A percentile compares a stretch with the other conserved stretches of the same genome.
These are phyloP conservation scores for Epizoanthus rinbou DNA, from an alignment of 92 coral and sea anemone species.

Conservation along the genomic window DNA sequence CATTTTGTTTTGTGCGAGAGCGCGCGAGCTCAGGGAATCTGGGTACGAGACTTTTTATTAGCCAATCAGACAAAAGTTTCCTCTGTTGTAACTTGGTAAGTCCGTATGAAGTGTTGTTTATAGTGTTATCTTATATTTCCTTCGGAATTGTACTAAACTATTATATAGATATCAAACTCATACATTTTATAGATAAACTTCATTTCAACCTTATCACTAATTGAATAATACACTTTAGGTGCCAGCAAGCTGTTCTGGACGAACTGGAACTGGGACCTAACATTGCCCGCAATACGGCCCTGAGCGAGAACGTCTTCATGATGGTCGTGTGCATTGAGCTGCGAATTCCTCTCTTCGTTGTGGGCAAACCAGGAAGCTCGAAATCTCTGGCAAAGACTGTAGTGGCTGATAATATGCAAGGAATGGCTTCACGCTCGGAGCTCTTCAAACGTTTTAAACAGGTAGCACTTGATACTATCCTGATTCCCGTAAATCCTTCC, in stretches of 20 bases:
- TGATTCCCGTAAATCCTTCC: no score
- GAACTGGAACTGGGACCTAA: constrained; percentile 68
- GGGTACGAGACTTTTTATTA: no score
- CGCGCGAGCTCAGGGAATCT: no score
- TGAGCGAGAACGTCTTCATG: constrained; percentile 88
- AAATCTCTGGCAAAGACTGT: constrained; percentile 86
- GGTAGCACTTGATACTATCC: constrained; percentile 32
- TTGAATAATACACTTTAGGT: constrained; percentile 33
- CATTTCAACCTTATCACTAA: not conserved
- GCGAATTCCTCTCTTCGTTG: constrained; percentile 84
- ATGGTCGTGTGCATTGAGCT: constrained; percentile 90
- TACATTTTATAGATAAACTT: no score
- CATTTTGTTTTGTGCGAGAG: no score
- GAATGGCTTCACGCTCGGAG: constrained; percentile 55
- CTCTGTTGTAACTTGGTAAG: no score
- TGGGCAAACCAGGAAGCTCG: constrained; percentile 90
- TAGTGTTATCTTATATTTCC: no score
- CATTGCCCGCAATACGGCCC: constrained; percentile 78
- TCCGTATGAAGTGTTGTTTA: no score
- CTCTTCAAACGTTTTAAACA: constrained; percentile 70
- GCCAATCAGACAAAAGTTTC: no score
- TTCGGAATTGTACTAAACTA: no score
- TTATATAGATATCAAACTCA: no score
- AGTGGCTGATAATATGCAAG: constrained; percentile 73
- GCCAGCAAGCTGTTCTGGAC: constrained; percentile 74